Evolutionary conservation across 2,888 invertebrate species (phyloP), one percentile per base, ranked within the genome.

Genomic region (Eurytoma californica): DNA sequence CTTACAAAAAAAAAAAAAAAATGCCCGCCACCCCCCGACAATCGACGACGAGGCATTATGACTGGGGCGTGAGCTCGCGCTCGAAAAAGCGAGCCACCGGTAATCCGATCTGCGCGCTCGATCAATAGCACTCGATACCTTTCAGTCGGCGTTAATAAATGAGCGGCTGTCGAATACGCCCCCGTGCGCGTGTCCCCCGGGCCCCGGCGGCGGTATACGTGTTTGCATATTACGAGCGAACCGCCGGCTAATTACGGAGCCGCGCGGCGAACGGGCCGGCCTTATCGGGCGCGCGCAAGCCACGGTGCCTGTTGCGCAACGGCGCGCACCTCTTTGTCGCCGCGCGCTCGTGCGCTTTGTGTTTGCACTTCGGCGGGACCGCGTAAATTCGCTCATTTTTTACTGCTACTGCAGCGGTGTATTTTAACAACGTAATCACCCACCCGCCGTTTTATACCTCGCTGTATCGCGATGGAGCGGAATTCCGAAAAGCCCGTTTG

Each of bases 151-250:
- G 68, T 58, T 80, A 69, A 80, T 80, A 80, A 77, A 80, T 69
- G 68, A 63, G 69, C 77, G 68, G 51, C 12, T 51, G 68, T 67
- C 53, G 61, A 28, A 28, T 68, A 47, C 67, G 65, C 72, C 72
- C 66, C 67, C 57, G 51, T 13, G 9, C 57, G 39, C 69, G 13
- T 30, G 30, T 18, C 12, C 16, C 57, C 18, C 72, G 30, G 68
- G 74, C 58, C 74, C 39, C 61, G 61, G 39, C 79, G 74, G 74
- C 79, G 58, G 39, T 70, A 2, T 39, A 55, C 72, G 72, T 68
- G 72, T 80, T 80, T 80, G 80, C 80, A 77, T 80, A 76, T 80
- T 77, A 80, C 72, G 57, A 69, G 51, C 58, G 72, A 68, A 67
- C 72, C 18, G 65, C 63, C 14, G 28, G 72, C 77, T 80, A 76